phyloP scores from a whole-genome alignment of 2,113 vertebrate genomes.

The Chrysochloris asiatica region DNA sequence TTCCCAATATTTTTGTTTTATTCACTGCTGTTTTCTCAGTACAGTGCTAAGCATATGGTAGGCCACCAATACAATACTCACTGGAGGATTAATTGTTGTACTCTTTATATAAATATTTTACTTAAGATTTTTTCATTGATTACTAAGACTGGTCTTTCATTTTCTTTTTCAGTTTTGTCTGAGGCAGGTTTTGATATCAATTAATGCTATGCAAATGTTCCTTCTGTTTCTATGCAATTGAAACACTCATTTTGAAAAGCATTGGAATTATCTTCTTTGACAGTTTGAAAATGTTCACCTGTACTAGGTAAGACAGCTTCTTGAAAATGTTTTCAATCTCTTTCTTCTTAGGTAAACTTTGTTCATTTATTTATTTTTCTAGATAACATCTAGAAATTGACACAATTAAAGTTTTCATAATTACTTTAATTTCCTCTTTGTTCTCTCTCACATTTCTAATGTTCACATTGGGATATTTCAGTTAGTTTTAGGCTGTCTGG shows the following conservation, averaged over 20 bases:
- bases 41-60: not conserved
- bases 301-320: not conserved
- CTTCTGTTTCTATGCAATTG: not conserved
- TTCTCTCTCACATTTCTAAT: conserved; percentile 41
- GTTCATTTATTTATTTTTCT: conserved; percentile 44
- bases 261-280: not conserved
- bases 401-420: conserved; percentile 1
- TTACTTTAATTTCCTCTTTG: conserved; percentile 37
- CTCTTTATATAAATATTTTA: conserved; percentile 21
- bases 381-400: conserved; percentile 49
- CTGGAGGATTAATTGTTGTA: conserved; percentile 1
- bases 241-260: conserved; percentile 13
- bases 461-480: conserved; percentile 50
- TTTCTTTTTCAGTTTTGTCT: conserved; percentile 29
- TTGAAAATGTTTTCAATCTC: conserved; percentile 14
- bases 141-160: not conserved
- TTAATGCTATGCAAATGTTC: conserved; percentile 29
- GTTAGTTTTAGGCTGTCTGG: conserved; percentile 39
- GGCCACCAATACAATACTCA: conserved; percentile 4
- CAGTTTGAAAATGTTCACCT: conserved; percentile 28
- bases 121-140: conserved; percentile 26
- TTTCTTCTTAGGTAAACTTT: conserved; percentile 31
- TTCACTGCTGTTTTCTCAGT: not conserved
- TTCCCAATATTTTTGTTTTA: conserved; percentile 9
- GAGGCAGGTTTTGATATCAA: not conserved